Conservation (phyloP, 2,797 vertebrate species). For the Sebastes cheni region DNA sequence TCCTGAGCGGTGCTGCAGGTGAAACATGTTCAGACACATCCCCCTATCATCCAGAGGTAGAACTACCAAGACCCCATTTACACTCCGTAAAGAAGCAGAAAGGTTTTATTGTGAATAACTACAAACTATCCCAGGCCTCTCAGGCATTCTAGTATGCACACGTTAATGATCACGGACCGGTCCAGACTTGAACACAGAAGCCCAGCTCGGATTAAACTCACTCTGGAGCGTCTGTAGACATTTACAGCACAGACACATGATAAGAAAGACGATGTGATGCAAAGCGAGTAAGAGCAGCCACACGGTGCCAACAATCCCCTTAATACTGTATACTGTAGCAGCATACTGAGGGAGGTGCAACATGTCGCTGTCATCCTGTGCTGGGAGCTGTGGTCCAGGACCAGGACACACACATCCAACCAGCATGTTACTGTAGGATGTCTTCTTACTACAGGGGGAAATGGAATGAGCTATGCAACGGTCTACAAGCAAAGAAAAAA, state of each 20-base stretch:
- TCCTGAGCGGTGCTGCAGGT: not conserved
- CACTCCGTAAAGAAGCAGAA: not conserved
- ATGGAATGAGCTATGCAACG: not conserved
- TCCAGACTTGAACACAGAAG: not conserved
- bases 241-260: not conserved
- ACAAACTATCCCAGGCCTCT: too few species aligned
- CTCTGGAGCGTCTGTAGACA: too few species aligned
- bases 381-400: not conserved
- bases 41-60: not conserved
- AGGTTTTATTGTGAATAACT: not conserved
- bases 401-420: not conserved
- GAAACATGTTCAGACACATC: conserved; percentile 58
- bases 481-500: not conserved
- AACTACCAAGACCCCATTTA: not conserved
- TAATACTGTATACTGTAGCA: not conserved
- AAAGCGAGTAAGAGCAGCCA: not conserved
- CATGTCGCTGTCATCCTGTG: not conserved
- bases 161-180: not conserved
- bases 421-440: not conserved
- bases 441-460: not conserved
- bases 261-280: not conserved
- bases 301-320: not conserved
- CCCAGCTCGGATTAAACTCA: not conserved
- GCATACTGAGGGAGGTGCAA: not conserved
- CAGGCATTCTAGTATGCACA: not conserved